Conservation (phyloP, 2,797 vertebrate genomes). For the Chiroxiphia lanceolata region DNA sequence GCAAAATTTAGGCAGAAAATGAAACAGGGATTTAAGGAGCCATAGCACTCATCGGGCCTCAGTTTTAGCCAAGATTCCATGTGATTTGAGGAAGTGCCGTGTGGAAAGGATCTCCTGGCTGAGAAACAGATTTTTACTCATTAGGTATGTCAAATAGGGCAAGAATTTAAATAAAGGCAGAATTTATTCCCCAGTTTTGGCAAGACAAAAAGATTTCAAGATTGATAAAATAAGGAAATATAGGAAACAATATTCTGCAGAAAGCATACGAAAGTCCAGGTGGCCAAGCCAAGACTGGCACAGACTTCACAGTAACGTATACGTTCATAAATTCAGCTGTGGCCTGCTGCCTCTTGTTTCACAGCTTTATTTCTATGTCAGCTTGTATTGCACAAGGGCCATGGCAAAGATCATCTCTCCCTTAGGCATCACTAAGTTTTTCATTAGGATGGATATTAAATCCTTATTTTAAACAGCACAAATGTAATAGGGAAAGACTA, state of each 20-base stretch:
- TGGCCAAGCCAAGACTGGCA: neutral
- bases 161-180: neutral
- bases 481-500: neutral
- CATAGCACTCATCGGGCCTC: neutral
- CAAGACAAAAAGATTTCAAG: neutral
- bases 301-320: neutral
- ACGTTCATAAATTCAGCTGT: neutral
- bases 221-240: neutral
- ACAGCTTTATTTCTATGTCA: neutral
- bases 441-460: neutral
- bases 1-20: neutral
- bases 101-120: neutral
- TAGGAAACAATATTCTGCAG: neutral
- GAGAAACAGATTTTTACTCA: neutral
- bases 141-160: neutral
- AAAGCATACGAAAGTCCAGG: rapidly evolving
- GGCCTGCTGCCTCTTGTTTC: neutral
- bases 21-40: neutral
- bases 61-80: neutral
- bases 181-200: neutral
- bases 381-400: neutral
- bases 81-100: neutral
- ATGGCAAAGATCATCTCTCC: neutral
- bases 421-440: neutral
- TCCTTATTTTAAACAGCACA: neutral